Evolutionary conservation across 2,888 invertebrate genomes (phyloP), one percentile per base, ranked within the genome.

Genomic region (Drosophila mettleri): DNA sequence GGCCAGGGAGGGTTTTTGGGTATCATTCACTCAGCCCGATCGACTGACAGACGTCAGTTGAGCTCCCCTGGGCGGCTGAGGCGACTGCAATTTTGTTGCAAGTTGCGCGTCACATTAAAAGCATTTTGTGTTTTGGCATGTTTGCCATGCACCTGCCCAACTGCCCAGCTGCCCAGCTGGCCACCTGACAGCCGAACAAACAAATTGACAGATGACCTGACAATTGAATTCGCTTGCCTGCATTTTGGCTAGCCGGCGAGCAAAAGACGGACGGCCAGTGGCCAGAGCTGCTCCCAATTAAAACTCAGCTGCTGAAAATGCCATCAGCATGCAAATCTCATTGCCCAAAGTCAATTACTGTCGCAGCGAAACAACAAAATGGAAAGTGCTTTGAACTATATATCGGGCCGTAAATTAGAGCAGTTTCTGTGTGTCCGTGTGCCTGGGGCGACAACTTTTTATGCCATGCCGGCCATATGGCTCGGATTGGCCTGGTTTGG

Each of bases 191-290:
- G 80, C 78, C 67, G 82, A 84, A 84, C 87, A 82, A 86, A 80
- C 85, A 85, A 86, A 84, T 85, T 85, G 87, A 86, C 85, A 85
- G 85, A 84, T 84, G 87, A 86, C 74, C 87, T 86, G 87, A 84
- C 85, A 85, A 86, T 86, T 86, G 87, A 82, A 86, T 86, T 83
- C 68, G 74, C 71, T 75, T 80, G 53, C 75, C 67, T 64, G 68
- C 61, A 65, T 41, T 64, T 73, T 63, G 9, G 41, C 8, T 68
- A 54, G 51, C 38, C 54, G 49, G 39, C 65, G 70, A 49, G 57
- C 41, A 62, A 62, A 33, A 48, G 55, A 54, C 60, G 34, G 34
- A 69, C 45, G 34, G 41, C 43, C 52, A 62, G 62, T 38, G n/a
- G 41, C 43, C 52, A 62, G 62, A 34, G n/a, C 39, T 60, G 36